Conservation (phyloP, 2,888 invertebrate genomes). For the Napeogenes sylphis region DNA sequence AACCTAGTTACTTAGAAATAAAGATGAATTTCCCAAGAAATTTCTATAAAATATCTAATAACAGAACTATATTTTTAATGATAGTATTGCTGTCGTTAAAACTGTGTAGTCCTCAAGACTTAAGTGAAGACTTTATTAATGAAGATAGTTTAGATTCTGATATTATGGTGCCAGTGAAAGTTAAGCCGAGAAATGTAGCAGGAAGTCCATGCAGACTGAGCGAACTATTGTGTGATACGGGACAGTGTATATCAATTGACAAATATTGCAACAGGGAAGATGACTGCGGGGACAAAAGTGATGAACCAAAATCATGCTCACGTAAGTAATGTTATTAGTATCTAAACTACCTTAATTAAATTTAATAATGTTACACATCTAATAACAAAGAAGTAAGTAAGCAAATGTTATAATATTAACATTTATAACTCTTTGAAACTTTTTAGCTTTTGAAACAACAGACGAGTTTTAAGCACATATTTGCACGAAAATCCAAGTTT, state of each 20-base stretch:
- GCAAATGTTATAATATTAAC: too few relatives aligned
- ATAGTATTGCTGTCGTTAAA: constrained; percentile 65
- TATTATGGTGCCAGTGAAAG: constrained; percentile 51
- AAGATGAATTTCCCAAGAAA: constrained; percentile 65
- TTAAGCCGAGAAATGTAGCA: constrained; percentile 50
- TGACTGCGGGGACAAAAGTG: constrained; percentile 87
- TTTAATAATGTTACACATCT: too few relatives aligned
- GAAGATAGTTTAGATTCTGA: constrained; percentile 61
- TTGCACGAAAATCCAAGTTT: constrained; percentile 3
- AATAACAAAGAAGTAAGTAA: too few relatives aligned
- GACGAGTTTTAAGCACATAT: constrained; percentile 5
- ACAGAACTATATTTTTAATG: constrained; percentile 66
- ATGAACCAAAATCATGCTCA: constrained; percentile 85
- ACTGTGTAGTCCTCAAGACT: constrained; percentile 68
- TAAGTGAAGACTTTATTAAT: constrained; percentile 62
- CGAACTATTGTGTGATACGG: constrained; percentile 80
- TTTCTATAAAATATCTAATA: constrained; percentile 54
- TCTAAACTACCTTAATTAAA: too few relatives aligned
- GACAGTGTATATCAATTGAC: constrained; percentile 84
- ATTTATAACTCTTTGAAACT: neutral
- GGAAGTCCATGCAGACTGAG: constrained; percentile 74
- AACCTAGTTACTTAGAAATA: constrained; percentile 31
- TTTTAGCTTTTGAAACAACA: neutral
- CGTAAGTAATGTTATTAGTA: constrained; percentile 78
- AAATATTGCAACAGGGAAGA: constrained; percentile 87